Base-by-base conservation (phyloP, 2,113 vertebrate genomes). In the Thunnus maccoyii region DNA sequence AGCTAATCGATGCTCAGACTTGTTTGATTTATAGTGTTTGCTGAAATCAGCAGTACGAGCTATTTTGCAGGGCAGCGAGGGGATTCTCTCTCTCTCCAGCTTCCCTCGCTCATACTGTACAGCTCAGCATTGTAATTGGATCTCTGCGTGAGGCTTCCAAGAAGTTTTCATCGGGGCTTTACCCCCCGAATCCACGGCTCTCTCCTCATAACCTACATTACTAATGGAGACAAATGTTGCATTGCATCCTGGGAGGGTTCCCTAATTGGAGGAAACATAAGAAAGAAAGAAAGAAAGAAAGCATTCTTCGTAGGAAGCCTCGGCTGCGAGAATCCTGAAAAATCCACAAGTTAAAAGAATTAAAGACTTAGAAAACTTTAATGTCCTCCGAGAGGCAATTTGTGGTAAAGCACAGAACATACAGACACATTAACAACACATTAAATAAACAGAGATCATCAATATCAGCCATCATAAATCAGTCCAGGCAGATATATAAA, bases 211-310 rank as follows among this genome's bases (percentile, higher is more conserved):
- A 94, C 91, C 91, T 90, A 92, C 92, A 94, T 91, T 92, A 91
- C 92, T 95, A 94, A 95, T 95, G 91, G 94, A 94, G 94, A 95
- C 93, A 94, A 94, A 95, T 94, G 93, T 90, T 93, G 86, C 90
- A 82, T 46, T 76, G 89, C 85, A 91, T 93, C 93, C 94, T 94
- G 89, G 89, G 94, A 94, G 93, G 91, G 76, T 89, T 90, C 78
- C 82, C 78, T 93, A 92, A 93, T 93, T 86, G 93, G 90, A 84
- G 73, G 84, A 86, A 92, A 73, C 76, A 72, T 70, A 57, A 54
- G 67, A 73, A 61, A 58, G 22, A 27, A 12, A 32, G 46, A 48
- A 14, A 9, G 41, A 25, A 51, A 22, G 22, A 22, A 61, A 41
- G 46, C 5, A 2, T 62, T 84, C 36, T 65, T 36, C 56, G 15